These are phyloP conservation scores for Cryptoprocta ferox DNA, from an alignment of 2,797 vertebrate species.

Conservation along the genomic window DNA sequence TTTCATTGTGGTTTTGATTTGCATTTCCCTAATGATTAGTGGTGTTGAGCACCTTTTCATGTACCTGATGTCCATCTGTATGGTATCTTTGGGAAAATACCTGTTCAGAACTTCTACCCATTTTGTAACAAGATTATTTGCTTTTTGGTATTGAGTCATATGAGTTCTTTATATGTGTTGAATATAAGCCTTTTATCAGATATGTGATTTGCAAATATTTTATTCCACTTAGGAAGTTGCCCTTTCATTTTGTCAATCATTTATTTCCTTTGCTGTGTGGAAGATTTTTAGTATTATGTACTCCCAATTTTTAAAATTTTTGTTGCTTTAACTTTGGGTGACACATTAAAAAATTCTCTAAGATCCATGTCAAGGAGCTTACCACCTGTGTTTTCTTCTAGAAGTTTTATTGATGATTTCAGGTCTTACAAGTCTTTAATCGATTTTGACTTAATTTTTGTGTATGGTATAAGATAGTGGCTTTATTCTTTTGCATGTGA, in stretches of 20 bases:
- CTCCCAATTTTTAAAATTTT: background rate
- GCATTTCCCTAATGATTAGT: background rate
- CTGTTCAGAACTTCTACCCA: background rate
- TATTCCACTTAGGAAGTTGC: background rate
- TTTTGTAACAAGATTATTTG: background rate
- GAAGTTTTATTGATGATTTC: background rate
- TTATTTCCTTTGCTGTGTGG: background rate
- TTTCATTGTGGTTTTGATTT: background rate
- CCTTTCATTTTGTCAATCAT: background rate
- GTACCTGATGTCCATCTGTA: background rate
- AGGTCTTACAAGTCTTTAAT: background rate
- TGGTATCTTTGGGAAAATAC: background rate
- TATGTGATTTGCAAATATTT: background rate
- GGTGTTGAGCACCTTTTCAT: background rate
- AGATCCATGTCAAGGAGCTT: background rate
- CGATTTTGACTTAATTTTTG: background rate
- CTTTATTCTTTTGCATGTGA: background rate
- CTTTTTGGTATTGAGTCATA: background rate
- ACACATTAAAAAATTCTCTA: background rate
- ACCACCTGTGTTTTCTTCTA: background rate
- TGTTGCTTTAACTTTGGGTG: background rate
- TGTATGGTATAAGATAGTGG: background rate
- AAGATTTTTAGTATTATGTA: background rate
- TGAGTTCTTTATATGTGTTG: background rate
- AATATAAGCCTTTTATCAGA: background rate